phyloP scores from a whole-genome alignment of 2,113 vertebrate genomes.

The Zosterops japonicus region DNA sequence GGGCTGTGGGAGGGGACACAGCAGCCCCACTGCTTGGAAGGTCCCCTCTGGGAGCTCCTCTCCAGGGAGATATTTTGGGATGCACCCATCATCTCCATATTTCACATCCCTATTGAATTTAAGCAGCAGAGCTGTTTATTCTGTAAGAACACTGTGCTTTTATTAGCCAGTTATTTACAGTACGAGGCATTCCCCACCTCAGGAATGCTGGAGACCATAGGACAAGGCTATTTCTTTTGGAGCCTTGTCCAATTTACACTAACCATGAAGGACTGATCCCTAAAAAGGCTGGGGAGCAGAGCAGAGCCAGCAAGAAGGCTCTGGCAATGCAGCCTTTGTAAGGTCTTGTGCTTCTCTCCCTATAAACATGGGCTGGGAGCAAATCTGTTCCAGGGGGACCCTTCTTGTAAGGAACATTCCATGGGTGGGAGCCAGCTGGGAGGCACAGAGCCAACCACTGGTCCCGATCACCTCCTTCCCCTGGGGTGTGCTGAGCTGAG shows the following conservation, averaged over 20 bases:
- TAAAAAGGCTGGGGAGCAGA: neutral
- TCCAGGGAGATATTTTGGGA: neutral
- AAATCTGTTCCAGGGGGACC: neutral
- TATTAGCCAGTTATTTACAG: slow-evolving; percentile 1
- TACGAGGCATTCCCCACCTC: neutral
- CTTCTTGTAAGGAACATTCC: neutral
- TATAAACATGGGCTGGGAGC: neutral
- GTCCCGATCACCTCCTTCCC: neutral
- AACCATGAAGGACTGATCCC: neutral
- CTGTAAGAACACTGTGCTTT: neutral
- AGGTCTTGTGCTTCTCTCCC: neutral
- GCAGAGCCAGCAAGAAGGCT: neutral
- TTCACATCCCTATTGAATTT: neutral
- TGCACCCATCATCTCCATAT: neutral
- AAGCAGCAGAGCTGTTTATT: neutral
- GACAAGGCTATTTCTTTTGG: neutral
- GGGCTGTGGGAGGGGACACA: rapidly evolving
- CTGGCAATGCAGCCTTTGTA: neutral
- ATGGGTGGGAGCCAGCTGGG: neutral
- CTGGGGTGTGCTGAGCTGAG: neutral
- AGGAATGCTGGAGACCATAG: neutral
- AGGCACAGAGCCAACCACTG: rapidly evolving
- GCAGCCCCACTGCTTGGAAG: neutral
- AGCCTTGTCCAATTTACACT: neutral
- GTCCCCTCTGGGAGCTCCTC: neutral